These are phyloP conservation scores for Ophthalmolycus amberensis DNA, from an alignment of 2,113 vertebrate species.

Conservation along the genomic window DNA sequence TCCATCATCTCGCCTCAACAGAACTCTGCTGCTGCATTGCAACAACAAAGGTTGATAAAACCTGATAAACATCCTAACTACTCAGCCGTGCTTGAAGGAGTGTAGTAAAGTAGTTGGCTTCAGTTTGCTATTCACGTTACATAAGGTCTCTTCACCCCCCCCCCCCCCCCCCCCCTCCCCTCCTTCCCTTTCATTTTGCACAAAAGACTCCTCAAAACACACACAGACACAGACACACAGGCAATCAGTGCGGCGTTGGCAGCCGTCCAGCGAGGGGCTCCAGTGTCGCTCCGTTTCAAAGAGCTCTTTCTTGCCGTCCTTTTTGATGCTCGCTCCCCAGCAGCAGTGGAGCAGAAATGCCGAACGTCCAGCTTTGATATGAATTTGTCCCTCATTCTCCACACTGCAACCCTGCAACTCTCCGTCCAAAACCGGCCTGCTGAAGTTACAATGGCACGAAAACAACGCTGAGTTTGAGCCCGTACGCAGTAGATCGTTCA, in stretches of 20 bases:
- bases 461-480: background rate
- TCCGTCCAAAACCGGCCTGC: background rate
- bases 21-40: slow-evolving; percentile 55
- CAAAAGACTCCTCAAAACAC: slow-evolving; percentile 65
- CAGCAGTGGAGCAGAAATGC: slow-evolving; percentile 67
- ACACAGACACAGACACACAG: slow-evolving; percentile 52
- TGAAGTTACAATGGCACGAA: background rate
- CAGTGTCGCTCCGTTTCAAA: slow-evolving; percentile 74
- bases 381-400: slow-evolving; percentile 68
- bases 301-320: slow-evolving; percentile 70
- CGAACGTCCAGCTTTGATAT: slow-evolving; percentile 65
- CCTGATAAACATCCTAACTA: slow-evolving; percentile 54
- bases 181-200: slow-evolving; percentile 45
- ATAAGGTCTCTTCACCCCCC: slow-evolving; percentile 43
- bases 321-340: slow-evolving; percentile 67
- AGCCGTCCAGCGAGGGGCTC: slow-evolving; percentile 71
- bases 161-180: background rate
- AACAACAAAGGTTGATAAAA: slow-evolving; percentile 33
- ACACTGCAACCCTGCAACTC: slow-evolving; percentile 23
- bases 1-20: slow-evolving; percentile 22
- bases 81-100: slow-evolving; percentile 44
- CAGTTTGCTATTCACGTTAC: slow-evolving; percentile 70
- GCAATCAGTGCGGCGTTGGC: slow-evolving; percentile 63
- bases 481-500: background rate
- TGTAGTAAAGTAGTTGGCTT: slow-evolving; percentile 71